Evolutionary conservation across 2,888 invertebrate genomes (phyloP), one percentile per base, ranked within the genome.

Genomic region (Alviniconcha strummeri): DNA sequence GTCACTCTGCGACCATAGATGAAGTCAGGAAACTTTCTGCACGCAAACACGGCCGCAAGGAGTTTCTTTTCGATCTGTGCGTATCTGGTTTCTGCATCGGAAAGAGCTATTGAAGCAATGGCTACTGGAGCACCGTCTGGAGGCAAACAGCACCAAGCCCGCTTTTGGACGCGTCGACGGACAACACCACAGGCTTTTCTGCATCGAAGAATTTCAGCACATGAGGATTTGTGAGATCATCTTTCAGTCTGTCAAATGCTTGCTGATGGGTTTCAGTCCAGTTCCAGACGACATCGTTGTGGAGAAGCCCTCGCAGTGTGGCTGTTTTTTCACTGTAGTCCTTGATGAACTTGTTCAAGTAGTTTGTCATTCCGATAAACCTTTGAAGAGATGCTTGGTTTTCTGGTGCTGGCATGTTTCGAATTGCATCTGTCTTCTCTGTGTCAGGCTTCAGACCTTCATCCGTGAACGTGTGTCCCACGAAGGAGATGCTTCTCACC

Each of bases 121-220:
- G n/a, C n/a, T n/a, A n/a, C n/a, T n/a, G n/a, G n/a, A n/a, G n/a
- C n/a, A n/a, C n/a, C n/a, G n/a, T n/a, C n/a, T n/a, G n/a, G n/a
- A n/a, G n/a, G n/a, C n/a, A n/a, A n/a, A n/a, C n/a, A n/a, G n/a
- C n/a, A n/a, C n/a, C n/a, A 67, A 85, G 84, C 60, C 87, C 87
- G 56, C 86, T 85, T 8, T 82, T 36, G 36, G 36, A 36, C 36
- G 36, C 36, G 36, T 36, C 36, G 3, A 36, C 36, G 36, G 36
- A 36, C 36, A 36, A 36, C 36, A 36, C 36, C 36, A 36, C 36
- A 36, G 36, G 36, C 36, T 36, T 36, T 9, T 54, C n/a, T 19
- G 84, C 36, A 57, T 85, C 82, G 75, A 84, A 87, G 77, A 74
- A 84, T 57, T 71, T 79, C 54, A 85, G 78, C 4, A 55, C 72